Percentiles rank a stretch among this genome's conserved stretches.
phyloP scores from a whole-genome alignment of 2,797 vertebrate species.

The Rallus crepitans region DNA sequence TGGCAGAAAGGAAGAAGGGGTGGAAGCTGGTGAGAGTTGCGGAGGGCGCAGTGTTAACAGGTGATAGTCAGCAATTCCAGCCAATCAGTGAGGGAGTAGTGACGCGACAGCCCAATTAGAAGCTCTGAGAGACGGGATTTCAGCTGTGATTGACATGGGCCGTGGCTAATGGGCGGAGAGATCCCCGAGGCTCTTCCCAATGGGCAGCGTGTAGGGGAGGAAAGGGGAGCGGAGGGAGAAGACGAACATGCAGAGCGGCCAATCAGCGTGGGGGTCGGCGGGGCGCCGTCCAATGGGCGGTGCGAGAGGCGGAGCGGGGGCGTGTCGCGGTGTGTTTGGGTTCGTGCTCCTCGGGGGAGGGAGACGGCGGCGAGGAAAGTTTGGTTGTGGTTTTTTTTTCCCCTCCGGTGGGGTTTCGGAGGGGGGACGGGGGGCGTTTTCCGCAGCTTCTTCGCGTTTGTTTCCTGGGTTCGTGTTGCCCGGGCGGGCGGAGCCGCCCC shows the following conservation, averaged over 20 bases:
- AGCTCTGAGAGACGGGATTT: neutral
- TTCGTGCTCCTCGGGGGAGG: constrained; percentile 80
- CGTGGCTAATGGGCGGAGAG: neutral
- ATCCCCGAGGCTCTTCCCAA: neutral
- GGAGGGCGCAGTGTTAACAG: neutral
- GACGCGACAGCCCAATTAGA: neutral
- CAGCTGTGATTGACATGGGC: neutral
- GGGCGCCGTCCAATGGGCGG: constrained; percentile 61
- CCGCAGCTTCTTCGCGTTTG: constrained; percentile 2
- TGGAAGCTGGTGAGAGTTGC: neutral
- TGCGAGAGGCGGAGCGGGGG: constrained; percentile 16
- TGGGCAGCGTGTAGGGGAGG: neutral
- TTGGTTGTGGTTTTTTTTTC: constrained; percentile 49
- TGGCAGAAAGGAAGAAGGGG: neutral
- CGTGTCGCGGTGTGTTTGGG: constrained; percentile 79
- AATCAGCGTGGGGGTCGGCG: constrained; percentile 1
- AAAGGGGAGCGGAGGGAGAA: constrained; percentile 18
- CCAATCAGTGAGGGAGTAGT: neutral
- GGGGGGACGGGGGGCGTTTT: neutral
- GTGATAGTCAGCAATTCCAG: neutral
- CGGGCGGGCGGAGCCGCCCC: constrained; percentile 41
- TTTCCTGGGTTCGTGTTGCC: neutral
- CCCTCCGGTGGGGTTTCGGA: neutral
- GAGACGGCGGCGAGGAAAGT: constrained; percentile 78
- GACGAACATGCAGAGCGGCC: neutral